These are phyloP conservation scores for Lissonota sp. DNA, from an alignment of 2,888 invertebrate genomes.

Conservation along the genomic window DNA sequence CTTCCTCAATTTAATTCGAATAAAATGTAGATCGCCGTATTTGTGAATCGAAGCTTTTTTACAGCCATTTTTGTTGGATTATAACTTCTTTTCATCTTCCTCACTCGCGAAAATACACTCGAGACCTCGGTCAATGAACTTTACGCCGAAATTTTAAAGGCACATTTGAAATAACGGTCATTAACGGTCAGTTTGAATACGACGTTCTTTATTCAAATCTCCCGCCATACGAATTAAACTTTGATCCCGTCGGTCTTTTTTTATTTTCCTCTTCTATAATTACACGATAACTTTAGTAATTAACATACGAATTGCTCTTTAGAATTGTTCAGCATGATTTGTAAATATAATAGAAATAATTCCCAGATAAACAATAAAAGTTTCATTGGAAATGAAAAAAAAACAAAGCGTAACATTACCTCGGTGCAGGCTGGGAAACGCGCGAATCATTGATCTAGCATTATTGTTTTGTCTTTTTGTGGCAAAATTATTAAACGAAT, in stretches of 20 bases:
- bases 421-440: background rate
- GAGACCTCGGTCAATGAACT: too few species aligned
- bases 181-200: too few species aligned
- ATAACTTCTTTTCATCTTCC: too few species aligned
- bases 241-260: background rate
- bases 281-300: background rate
- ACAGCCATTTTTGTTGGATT: too few species aligned
- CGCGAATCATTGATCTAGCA: background rate
- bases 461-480: background rate
- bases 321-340: slow-evolving; percentile 25
- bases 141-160: too few species aligned
- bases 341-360: slow-evolving; percentile 26
- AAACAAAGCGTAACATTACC: slow-evolving; percentile 7
- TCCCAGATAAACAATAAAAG: slow-evolving; percentile 42
- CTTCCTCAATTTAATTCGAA: too few species aligned
- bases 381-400: slow-evolving; percentile 31
- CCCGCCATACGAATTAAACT: background rate
- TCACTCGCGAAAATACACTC: too few species aligned
- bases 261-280: background rate
- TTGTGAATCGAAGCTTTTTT: too few species aligned
- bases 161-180: too few species aligned
- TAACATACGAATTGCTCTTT: background rate
- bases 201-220: too few species aligned
- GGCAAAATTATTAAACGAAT: background rate
- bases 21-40: too few species aligned